Evolutionary conservation across 2,113 vertebrate species (phyloP).

Genomic region (Illadopsis cleaveri): DNA sequence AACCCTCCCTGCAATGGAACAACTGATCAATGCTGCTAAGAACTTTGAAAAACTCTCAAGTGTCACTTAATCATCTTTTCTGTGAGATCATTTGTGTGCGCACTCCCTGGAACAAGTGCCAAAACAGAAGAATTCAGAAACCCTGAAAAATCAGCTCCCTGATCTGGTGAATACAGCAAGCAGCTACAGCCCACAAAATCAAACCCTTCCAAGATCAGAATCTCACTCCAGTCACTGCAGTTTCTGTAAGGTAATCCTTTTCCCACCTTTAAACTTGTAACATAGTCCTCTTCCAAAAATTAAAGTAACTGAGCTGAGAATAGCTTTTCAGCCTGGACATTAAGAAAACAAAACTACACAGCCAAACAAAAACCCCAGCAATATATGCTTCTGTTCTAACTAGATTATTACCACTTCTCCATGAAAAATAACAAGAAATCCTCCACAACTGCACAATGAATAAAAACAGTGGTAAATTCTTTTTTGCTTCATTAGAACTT

Average conservation of each 20-base stretch:
- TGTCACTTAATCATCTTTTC: neutral
- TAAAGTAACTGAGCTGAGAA: neutral
- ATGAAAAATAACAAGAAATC: neutral
- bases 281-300: neutral
- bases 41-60: neutral
- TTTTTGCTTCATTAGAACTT: neutral
- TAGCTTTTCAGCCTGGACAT: neutral
- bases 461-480: neutral
- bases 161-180: neutral
- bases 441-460: neutral
- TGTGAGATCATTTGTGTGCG: neutral
- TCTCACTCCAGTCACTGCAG: neutral
- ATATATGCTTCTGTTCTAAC: neutral
- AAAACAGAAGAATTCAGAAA: neutral
- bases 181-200: neutral
- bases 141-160: neutral
- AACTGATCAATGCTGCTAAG: neutral
- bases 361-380: fast-evolving
- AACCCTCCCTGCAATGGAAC: neutral
- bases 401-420: neutral
- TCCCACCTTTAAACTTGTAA: neutral
- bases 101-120: neutral
- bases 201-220: neutral
- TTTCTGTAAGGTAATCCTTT: neutral
- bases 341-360: neutral